Conservation (phyloP, 2,888 invertebrate genomes). For the Gibbula magus region DNA sequence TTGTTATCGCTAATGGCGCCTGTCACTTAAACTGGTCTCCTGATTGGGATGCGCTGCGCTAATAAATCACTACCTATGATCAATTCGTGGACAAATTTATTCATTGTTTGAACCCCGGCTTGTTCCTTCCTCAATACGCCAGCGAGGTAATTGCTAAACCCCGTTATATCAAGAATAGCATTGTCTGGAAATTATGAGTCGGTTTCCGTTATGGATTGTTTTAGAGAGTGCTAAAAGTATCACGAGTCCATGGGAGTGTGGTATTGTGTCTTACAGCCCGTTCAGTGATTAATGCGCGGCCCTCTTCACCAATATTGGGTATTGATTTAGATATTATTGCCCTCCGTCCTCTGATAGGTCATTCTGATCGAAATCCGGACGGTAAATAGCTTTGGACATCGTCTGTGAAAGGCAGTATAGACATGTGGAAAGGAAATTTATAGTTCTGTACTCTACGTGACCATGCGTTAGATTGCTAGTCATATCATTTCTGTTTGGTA, state of each 20-base stretch:
- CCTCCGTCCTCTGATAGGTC: too few relatives aligned
- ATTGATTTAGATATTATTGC: not conserved
- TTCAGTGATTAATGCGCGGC: not conserved
- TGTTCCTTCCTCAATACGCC: not conserved
- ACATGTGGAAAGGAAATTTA: too few relatives aligned
- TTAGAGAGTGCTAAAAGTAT: not conserved
- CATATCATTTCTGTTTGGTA: too few relatives aligned
- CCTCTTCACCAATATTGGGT: not conserved
- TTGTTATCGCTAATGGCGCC: not conserved
- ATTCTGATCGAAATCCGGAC: too few relatives aligned
- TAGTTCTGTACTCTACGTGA: too few relatives aligned
- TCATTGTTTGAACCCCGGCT: not conserved
- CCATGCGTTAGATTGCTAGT: too few relatives aligned
- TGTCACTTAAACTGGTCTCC: not conserved
- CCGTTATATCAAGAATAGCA: not conserved
- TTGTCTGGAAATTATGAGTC: not conserved
- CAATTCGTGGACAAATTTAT: slow-evolving; percentile 3
- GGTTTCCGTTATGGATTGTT: not conserved
- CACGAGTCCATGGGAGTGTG: not conserved
- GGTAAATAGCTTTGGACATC: too few relatives aligned
- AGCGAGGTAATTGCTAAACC: not conserved
- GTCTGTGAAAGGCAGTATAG: too few relatives aligned
- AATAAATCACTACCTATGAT: slow-evolving; percentile 13
- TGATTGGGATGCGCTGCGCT: not conserved
- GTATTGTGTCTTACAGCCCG: not conserved